A percentile compares a stretch with the other conserved stretches of the same genome.
These are phyloP conservation scores for Cervus canadensis DNA, from an alignment of 2,113 vertebrate genomes.

Conservation along the genomic window DNA sequence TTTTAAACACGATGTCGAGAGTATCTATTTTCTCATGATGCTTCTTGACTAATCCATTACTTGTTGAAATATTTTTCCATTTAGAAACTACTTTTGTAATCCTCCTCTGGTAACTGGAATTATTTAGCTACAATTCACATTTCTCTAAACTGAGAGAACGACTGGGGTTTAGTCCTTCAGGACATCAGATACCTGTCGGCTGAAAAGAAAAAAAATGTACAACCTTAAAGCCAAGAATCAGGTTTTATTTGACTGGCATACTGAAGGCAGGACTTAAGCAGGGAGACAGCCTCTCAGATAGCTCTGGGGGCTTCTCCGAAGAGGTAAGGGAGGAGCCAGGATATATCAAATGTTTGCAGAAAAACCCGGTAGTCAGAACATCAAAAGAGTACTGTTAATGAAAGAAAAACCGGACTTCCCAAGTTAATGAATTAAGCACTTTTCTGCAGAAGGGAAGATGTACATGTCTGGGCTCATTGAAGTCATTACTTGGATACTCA, in stretches of 20 bases:
- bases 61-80: not conserved
- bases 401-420: not conserved
- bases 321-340: not conserved
- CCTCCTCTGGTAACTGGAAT: not conserved
- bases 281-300: not conserved
- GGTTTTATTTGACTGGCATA: not conserved
- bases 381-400: not conserved
- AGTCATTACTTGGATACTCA: fast-evolving
- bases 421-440: not conserved
- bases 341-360: not conserved
- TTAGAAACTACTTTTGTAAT: not conserved
- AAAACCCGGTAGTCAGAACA: not conserved
- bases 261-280: not conserved
- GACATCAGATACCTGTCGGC: not conserved
- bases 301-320: not conserved
- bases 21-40: not conserved
- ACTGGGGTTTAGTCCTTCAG: not conserved
- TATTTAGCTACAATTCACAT: not conserved
- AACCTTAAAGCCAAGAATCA: not conserved
- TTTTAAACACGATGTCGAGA: not conserved
- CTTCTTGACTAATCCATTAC: not conserved
- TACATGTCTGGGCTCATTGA: not conserved
- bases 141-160: not conserved
- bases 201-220: not conserved
- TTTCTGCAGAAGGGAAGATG: not conserved